phyloP scores from a whole-genome alignment of 2,888 invertebrate species.

The Lottia scabra region DNA sequence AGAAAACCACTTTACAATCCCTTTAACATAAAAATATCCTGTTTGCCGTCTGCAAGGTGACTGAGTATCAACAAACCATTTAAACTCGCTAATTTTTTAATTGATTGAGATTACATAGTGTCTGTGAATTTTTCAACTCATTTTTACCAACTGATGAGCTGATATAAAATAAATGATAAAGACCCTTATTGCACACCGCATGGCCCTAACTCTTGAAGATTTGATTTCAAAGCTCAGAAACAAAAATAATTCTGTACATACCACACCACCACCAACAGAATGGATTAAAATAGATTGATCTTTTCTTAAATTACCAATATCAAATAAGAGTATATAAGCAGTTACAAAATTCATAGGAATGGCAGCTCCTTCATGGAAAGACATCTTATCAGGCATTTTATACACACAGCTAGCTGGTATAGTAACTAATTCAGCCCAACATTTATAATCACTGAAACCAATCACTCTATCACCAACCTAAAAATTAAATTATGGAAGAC shows the following conservation, averaged over 20 bases:
- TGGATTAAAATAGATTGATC: conserved; percentile 87
- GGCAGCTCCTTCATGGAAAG: conserved; percentile 83
- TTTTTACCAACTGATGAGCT: no score
- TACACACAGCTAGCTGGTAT: conserved; percentile 83
- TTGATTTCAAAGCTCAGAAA: background rate
- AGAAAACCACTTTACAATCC: no score
- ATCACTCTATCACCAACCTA: conserved; percentile 76
- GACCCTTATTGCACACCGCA: no score
- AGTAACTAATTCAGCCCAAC: conserved; percentile 87
- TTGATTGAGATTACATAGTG: no score
- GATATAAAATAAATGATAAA: no score
- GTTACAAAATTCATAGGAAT: conserved; percentile 88
- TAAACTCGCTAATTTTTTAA: no score
- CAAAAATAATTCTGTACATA: conserved; percentile 68
- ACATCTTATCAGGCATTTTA: conserved; percentile 80
- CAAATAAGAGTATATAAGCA: conserved; percentile 87
- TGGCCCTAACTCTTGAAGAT: no score
- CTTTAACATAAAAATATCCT: no score
- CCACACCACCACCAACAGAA: conserved; percentile 90
- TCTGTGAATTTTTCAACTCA: no score
- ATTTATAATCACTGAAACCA: conserved; percentile 85
- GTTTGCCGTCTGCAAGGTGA: no score
- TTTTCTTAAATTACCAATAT: conserved; percentile 81
- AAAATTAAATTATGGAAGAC: conserved; percentile 3
- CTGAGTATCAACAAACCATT: no score